Base-by-base conservation (phyloP, 2,113 vertebrate species). In the Diadophis punctatus region DNA sequence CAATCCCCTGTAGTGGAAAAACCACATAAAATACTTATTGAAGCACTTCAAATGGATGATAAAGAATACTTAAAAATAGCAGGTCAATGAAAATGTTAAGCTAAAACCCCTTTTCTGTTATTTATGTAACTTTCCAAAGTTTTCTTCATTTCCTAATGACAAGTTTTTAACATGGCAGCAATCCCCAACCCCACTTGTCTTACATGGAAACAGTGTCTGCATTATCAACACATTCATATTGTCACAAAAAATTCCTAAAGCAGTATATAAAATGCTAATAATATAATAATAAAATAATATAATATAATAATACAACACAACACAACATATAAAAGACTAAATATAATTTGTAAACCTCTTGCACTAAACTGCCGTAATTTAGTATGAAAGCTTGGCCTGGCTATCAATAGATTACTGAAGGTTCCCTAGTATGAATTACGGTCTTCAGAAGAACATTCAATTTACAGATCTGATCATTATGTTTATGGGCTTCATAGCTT, bases 401-500 rank as follows among this genome's bases (percentile, higher is more conserved):
- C 87, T 94, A 63, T 87, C 7, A 94, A 89, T 63, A 56, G 43
- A 90, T 86, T 90, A 93, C 1, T 90, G 34, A 94, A 88, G 25
- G 93, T 93, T 49, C 2, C 90, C 95, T 63, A 80, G 55, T 96
- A 46, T 34, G 56, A 96, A 92, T 8, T 91, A 55, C 25, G 56
- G 48, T 60, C 48, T 95, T 94, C 92, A 53, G 52, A 93, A 22
- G 46, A 95, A 60, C 43, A 90, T 58, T 90, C 92, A 93, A 95
- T 93, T 52, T 23, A 53, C 52, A 88, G 92, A 55, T 93, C 87
- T 86, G 84, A 53, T 92, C 88, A 51, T 58, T 96, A 89, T 92
- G 95, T 88, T 92, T 94, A 94, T 94, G 95, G 93, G 95, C 86
- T 93, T 92, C 87, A 94, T 94, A 95, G 90, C 87, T 96, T n/a